phyloP scores from a whole-genome alignment of 2,113 vertebrate species.

The Uropsilus gracilis region DNA sequence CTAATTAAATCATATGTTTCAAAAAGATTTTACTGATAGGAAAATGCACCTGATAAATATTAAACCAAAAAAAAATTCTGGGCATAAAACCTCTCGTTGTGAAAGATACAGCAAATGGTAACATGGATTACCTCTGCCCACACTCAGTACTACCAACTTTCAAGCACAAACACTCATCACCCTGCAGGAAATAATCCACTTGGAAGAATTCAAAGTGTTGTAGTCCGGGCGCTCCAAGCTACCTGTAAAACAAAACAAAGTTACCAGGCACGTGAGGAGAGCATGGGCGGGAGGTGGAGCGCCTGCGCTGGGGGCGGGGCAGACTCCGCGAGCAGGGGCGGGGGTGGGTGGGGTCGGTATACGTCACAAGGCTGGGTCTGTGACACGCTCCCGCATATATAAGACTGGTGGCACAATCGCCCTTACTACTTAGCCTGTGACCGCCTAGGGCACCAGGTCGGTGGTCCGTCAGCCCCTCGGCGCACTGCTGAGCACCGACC shows the following conservation, averaged over 20 bases:
- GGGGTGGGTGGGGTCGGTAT: neutral
- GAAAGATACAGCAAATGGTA: neutral
- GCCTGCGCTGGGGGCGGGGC: neutral
- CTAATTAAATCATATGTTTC: neutral
- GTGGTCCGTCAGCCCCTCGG: rapidly evolving
- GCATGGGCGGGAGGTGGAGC: too few species aligned
- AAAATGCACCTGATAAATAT: neutral
- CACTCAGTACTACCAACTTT: neutral
- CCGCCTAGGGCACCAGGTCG: rapidly evolving
- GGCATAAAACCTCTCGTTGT: neutral
- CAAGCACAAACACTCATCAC: neutral
- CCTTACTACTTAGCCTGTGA: rapidly evolving
- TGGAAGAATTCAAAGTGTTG: neutral
- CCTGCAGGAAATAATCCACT: neutral
- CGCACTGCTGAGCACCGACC: neutral
- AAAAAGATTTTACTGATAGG: neutral
- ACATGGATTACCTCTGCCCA: neutral
- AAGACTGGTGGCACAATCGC: rapidly evolving
- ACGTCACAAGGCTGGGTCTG: neutral
- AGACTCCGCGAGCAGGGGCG: too few species aligned
- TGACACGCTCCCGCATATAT: neutral
- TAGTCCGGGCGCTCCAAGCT: neutral
- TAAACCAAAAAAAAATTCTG: neutral
- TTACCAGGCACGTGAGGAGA: rapidly evolving
- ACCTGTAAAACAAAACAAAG: neutral